phyloP scores from a whole-genome alignment of 30 jellyfish, hydroid and myxozoan genomes.

The Clytia hemisphaerica region DNA sequence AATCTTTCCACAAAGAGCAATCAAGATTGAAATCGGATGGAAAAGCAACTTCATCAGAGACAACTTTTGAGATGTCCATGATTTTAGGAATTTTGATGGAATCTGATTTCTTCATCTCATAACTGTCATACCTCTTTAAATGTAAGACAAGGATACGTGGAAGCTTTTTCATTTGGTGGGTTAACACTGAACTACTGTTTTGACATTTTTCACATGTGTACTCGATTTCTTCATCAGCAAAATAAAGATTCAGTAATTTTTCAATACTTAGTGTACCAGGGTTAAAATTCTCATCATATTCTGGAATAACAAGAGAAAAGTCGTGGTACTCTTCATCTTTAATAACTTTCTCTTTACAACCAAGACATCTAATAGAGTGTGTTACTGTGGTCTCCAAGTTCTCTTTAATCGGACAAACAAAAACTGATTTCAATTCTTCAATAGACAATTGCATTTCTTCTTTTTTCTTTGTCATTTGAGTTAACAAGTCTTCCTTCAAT shows the following conservation, averaged over 20 bases:
- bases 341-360: slow-evolving; percentile 41
- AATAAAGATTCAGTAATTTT: slow-evolving; percentile 52
- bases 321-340: slow-evolving; percentile 57
- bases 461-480: slow-evolving; percentile 11
- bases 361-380: slow-evolving; percentile 51
- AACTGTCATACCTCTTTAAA: slow-evolving; percentile 62
- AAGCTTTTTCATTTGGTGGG: slow-evolving; percentile 57
- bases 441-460: neutral
- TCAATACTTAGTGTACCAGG: slow-evolving; percentile 52
- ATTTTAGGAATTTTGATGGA: slow-evolving; percentile 47
- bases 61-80: slow-evolving; percentile 19
- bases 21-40: neutral
- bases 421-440: neutral
- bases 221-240: slow-evolving; percentile 53
- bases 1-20: too few species aligned
- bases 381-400: slow-evolving; percentile 61
- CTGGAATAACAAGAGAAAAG: slow-evolving; percentile 77
- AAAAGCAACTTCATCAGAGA: neutral
- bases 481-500: slow-evolving; percentile 49
- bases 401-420: slow-evolving; percentile 61
- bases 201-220: slow-evolving; percentile 71
- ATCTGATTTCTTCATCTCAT: slow-evolving; percentile 51
- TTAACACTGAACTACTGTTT: slow-evolving; percentile 26
- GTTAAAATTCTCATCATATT: slow-evolving; percentile 54
- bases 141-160: slow-evolving; percentile 81